phyloP scores from a whole-genome alignment of 1,140 invertebrate species.

The Aphelinus atriplicis region DNA sequence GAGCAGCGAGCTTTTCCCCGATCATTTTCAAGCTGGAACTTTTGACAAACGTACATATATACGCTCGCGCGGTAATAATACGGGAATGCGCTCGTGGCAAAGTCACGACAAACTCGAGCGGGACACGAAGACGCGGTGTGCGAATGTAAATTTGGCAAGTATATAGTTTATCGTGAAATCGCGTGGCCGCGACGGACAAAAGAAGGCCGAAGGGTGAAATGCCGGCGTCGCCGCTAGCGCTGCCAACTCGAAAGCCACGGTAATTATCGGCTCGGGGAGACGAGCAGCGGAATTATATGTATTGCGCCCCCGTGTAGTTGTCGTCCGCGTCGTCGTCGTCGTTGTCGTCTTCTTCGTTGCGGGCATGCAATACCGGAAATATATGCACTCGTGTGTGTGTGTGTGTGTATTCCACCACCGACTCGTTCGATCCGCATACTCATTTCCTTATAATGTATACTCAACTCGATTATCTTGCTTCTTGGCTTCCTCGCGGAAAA shows the following conservation, averaged over 20 bases:
- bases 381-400: constrained; percentile 45
- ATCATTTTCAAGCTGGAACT: no score
- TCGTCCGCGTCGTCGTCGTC: constrained; percentile 43
- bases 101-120: no score
- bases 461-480: no score
- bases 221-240: constrained; percentile 51
- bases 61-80: no score
- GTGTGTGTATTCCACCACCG: no score
- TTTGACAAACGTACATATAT: no score
- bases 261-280: constrained; percentile 59
- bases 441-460: no score
- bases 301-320: constrained; percentile 49
- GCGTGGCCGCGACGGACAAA: constrained; percentile 54
- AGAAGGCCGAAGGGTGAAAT: constrained; percentile 47
- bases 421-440: no score
- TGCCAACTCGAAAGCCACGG: constrained; percentile 61
- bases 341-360: constrained; percentile 28
- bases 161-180: constrained; percentile 61
- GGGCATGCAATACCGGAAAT: constrained; percentile 56
- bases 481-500: no score
- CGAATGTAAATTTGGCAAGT: constrained; percentile 35
- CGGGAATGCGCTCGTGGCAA: no score
- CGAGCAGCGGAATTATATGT: constrained; percentile 61
- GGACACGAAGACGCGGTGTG: background rate
- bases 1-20: no score